These are phyloP conservation scores for Haplochromis burtoni DNA, from an alignment of 2,113 vertebrate species.

Conservation along the genomic window DNA sequence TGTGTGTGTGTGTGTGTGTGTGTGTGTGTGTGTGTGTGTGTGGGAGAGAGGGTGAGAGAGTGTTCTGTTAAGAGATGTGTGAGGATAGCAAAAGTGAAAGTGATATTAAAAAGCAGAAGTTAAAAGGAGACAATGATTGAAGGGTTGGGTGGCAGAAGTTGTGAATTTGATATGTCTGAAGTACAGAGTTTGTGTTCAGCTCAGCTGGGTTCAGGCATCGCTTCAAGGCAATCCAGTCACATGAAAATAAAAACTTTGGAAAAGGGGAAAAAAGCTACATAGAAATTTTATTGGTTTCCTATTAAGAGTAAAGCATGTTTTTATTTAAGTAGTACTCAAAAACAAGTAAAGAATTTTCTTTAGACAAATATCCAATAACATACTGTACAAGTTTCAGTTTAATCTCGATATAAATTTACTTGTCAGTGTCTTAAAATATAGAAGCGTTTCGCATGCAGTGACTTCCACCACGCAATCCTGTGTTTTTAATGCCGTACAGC, in stretches of 20 bases:
- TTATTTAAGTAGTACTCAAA: background rate
- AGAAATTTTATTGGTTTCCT: background rate
- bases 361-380: background rate
- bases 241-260: background rate
- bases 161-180: conserved; percentile 13
- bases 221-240: background rate
- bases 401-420: background rate
- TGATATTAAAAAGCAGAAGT: conserved; percentile 45
- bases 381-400: background rate
- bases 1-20: conserved; percentile 21
- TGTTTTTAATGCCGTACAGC: background rate
- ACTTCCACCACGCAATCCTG: background rate
- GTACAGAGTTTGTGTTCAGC: background rate
- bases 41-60: background rate
- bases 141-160: background rate
- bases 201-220: background rate
- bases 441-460: background rate
- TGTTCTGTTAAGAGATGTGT: conserved; percentile 39
- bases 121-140: background rate
- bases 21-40: background rate
- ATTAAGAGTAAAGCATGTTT: background rate
- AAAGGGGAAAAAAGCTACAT: background rate
- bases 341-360: background rate
- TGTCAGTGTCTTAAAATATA: background rate
- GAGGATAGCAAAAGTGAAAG: conserved; percentile 44